Conservation (phyloP, 2,888 invertebrate genomes). For the Melinaea marsaeus region DNA sequence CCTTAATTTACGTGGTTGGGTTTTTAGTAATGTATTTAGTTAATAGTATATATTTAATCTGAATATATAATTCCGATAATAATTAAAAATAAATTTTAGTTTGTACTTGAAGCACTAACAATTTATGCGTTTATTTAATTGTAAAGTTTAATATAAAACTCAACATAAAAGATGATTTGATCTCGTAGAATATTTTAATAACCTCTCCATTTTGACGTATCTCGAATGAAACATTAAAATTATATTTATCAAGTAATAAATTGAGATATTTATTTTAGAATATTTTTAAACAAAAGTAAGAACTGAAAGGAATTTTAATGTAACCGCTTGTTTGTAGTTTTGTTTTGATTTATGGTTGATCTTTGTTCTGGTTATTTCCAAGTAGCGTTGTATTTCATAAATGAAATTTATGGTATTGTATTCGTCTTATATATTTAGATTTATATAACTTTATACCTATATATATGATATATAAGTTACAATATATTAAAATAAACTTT, state of each 20-base stretch:
- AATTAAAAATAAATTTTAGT: too few species aligned
- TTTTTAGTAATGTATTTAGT: too few species aligned
- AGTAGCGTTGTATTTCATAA: background rate
- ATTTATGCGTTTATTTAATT: too few species aligned
- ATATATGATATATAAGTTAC: too few species aligned
- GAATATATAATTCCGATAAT: too few species aligned
- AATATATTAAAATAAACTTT: too few species aligned
- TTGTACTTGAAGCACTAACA: too few species aligned
- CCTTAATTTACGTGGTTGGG: too few species aligned
- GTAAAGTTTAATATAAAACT: too few species aligned
- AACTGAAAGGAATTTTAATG: constrained; percentile 1
- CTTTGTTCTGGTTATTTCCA: constrained; percentile 1
- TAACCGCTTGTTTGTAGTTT: background rate
- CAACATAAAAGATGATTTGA: too few species aligned
- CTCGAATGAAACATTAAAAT: constrained; percentile 8
- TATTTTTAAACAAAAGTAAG: constrained; percentile 11
- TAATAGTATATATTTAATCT: too few species aligned
- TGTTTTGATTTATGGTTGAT: constrained; percentile 5
- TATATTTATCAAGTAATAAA: constrained; percentile 25
- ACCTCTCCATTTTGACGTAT: constrained; percentile 1
- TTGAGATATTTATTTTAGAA: constrained; percentile 24
- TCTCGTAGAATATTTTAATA: background rate
- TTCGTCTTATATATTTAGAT: background rate
- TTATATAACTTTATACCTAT: too few species aligned
- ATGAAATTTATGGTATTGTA: background rate